Percentiles rank a stretch among this genome's conserved stretches.
Evolutionary conservation across 1,140 invertebrate genomes (phyloP).

Genomic region (Plutomurus gul): DNA sequence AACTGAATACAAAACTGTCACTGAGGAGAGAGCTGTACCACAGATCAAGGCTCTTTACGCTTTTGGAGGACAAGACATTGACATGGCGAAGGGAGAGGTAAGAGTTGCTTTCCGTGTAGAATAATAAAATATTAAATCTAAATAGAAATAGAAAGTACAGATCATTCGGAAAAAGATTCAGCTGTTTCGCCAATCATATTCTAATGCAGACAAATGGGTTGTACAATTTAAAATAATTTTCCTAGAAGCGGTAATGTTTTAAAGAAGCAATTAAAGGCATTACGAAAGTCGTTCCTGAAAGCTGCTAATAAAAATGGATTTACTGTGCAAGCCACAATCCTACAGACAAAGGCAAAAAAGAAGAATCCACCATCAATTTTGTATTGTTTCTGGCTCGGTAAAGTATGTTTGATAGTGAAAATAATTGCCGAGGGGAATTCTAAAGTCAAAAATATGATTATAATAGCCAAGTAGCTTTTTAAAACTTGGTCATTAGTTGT

Average conservation of each 20-base stretch:
- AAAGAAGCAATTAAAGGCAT: background rate
- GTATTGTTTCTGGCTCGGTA: background rate
- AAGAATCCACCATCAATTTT: background rate
- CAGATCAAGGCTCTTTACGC: conserved; percentile 86
- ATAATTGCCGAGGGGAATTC: background rate
- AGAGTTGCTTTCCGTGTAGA: conserved; percentile 44
- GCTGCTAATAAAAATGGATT: background rate
- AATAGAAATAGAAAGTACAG: background rate
- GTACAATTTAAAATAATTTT: background rate
- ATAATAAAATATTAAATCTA: background rate
- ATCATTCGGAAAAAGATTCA: background rate
- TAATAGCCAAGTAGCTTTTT: background rate
- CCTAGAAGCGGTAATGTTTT: background rate
- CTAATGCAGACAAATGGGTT: background rate
- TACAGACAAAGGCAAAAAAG: background rate
- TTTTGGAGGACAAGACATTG: conserved; percentile 92
- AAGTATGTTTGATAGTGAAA: background rate
- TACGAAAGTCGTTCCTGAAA: background rate
- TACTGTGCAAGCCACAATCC: background rate
- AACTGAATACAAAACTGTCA: conserved; percentile 78
- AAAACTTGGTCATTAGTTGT: background rate
- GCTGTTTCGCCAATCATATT: background rate
- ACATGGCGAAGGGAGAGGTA: conserved; percentile 87
- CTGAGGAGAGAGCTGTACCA: conserved; percentile 83
- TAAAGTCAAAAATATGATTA: background rate